phyloP scores from a whole-genome alignment of 2,888 invertebrate species.

The Sesia bembeciformis region DNA sequence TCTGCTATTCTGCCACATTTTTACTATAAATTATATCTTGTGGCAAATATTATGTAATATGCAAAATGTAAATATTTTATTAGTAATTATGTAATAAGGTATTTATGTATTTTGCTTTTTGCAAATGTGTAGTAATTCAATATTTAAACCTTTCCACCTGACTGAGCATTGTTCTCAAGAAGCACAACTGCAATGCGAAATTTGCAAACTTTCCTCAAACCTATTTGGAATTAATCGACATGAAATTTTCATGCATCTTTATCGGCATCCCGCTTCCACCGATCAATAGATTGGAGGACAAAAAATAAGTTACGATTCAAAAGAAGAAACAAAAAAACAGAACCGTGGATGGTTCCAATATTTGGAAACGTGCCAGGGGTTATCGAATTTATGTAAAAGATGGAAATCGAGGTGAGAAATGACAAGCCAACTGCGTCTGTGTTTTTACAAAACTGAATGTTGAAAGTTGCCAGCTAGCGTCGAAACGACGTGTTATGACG shows the following conservation, averaged over 20 bases:
- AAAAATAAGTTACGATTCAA: conserved; percentile 4
- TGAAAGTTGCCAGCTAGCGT: not conserved
- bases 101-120: no score
- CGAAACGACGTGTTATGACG: not conserved
- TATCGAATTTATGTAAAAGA: conserved; percentile 59
- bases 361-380: conserved; percentile 50
- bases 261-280: conserved; percentile 1
- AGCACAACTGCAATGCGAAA: conserved; percentile 14
- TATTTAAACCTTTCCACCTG: not conserved
- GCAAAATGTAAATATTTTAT: no score
- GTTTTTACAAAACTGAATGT: conserved; percentile 15
- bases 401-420: conserved; percentile 55
- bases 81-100: not conserved
- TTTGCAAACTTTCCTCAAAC: not conserved
- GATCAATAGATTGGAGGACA: conserved; percentile 8
- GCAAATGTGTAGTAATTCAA: not conserved
- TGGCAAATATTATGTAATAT: no score
- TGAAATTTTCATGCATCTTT: not conserved
- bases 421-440: conserved; percentile 23
- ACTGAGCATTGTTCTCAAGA: not conserved
- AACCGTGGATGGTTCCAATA: conserved; percentile 19
- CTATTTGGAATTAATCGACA: conserved; percentile 4
- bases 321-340: not conserved
- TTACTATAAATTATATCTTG: no score
- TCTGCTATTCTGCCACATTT: no score